These are phyloP conservation scores for Oxystoma pomonae DNA, from an alignment of 2,888 invertebrate species.

Conservation along the genomic window DNA sequence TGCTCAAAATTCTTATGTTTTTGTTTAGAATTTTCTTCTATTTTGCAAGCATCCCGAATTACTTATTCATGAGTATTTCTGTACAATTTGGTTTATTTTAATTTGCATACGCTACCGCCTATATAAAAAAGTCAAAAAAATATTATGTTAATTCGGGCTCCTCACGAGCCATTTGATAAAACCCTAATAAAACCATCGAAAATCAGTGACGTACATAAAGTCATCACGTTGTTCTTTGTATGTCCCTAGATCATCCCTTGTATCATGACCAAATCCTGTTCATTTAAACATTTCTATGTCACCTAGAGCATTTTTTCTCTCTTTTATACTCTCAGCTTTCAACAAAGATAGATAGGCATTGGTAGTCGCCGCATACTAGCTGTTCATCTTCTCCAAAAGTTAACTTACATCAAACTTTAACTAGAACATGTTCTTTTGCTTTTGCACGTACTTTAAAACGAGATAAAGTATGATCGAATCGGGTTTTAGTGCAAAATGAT, in stretches of 20 bases:
- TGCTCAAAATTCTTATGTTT: no score
- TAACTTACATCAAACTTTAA: no score
- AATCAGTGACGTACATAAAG: slow-evolving; percentile 35
- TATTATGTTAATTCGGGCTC: no score
- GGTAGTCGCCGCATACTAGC: no score
- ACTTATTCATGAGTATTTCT: no score
- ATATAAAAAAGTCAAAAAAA: no score
- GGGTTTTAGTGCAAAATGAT: neutral
- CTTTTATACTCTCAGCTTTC: neutral
- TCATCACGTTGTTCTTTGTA: slow-evolving; percentile 29
- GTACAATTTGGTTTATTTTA: no score
- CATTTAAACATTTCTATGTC: neutral
- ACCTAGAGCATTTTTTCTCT: neutral
- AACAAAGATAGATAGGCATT: neutral
- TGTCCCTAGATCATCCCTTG: neutral
- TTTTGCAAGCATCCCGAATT: no score
- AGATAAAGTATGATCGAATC: neutral
- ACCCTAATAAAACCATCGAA: slow-evolving; percentile 24
- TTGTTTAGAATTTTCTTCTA: no score
- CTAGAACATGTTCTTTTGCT: neutral
- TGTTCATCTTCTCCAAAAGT: no score
- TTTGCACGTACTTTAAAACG: neutral
- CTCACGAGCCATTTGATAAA: slow-evolving; percentile 22
- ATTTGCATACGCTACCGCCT: no score
- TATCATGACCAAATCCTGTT: neutral